These are phyloP conservation scores for Tanypteryx hageni DNA, from an alignment of 2,888 invertebrate genomes.

Conservation along the genomic window DNA sequence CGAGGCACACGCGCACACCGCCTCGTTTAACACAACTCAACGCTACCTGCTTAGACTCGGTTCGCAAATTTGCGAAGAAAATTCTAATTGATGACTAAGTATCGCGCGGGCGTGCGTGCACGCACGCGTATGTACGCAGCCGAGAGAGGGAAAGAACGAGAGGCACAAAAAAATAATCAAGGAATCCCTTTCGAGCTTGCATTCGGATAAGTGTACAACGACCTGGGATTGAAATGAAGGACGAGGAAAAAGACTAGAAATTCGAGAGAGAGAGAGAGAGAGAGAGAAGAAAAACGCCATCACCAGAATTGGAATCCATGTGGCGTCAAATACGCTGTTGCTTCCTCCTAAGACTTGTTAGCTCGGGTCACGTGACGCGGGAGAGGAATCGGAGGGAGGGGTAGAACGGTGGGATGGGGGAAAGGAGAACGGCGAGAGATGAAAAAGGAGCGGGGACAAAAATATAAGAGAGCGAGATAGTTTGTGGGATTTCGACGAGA, in stretches of 20 bases:
- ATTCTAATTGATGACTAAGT: too few relatives aligned
- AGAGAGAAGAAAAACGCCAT: neutral
- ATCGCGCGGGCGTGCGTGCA: too few relatives aligned
- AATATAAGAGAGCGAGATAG: neutral
- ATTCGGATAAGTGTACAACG: too few relatives aligned
- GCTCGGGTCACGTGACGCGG: slow-evolving; percentile 13
- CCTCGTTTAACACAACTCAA: too few relatives aligned
- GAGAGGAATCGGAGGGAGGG: neutral
- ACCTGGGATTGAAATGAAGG: neutral
- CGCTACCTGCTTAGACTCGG: too few relatives aligned
- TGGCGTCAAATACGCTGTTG: slow-evolving; percentile 52
- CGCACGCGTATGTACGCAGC: too few relatives aligned
- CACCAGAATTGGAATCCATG: neutral
- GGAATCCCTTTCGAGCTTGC: too few relatives aligned
- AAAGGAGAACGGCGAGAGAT: neutral
- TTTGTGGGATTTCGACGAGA: neutral
- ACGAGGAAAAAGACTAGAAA: neutral
- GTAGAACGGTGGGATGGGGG: neutral
- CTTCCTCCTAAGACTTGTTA: slow-evolving; percentile 28
- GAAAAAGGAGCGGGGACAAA: neutral
- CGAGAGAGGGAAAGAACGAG: too few relatives aligned
- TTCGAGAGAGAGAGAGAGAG: neutral
- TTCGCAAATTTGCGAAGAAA: too few relatives aligned
- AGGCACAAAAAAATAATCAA: too few relatives aligned
- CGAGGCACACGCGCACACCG: too few relatives aligned